Evolutionary conservation across 92 coral and sea anemone genomes (phyloP).

Genomic region (Micromussa lordhowensis): DNA sequence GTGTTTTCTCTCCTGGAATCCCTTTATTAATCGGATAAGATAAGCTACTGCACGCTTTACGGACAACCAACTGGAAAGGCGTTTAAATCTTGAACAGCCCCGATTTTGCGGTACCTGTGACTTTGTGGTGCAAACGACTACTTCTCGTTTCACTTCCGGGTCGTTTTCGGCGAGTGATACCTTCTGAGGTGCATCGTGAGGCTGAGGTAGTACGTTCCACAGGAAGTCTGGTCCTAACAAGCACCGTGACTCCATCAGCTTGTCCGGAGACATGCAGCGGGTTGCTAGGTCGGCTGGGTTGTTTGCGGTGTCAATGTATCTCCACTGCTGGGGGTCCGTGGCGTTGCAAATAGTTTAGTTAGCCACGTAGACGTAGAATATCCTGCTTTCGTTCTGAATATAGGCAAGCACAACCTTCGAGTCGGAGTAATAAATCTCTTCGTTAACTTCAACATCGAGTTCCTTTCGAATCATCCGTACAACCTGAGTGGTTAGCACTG

Average conservation of each 20-base stretch:
- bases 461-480: conserved; percentile 22
- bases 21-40: background rate
- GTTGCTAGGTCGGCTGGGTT: conserved; percentile 34
- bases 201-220: too few species aligned
- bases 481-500: conserved; percentile 31
- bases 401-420: too few species aligned
- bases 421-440: too few species aligned
- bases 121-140: background rate
- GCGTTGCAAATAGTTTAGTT: too few species aligned
- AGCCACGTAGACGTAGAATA: too few species aligned
- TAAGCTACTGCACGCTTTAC: background rate
- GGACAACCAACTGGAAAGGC: conserved; percentile 11
- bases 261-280: conserved; percentile 1
- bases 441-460: too few species aligned
- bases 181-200: too few species aligned
- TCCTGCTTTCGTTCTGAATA: too few species aligned
- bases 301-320: conserved; percentile 28
- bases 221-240: background rate
- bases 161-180: background rate
- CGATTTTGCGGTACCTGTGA: background rate
- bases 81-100: background rate
- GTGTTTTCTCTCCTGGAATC: conserved; percentile 15
- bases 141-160: conserved; percentile 25
- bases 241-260: background rate
- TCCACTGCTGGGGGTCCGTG: too few species aligned